These are phyloP conservation scores for Zootoca vivipara DNA, from an alignment of 2,113 vertebrate genomes.

Conservation along the genomic window DNA sequence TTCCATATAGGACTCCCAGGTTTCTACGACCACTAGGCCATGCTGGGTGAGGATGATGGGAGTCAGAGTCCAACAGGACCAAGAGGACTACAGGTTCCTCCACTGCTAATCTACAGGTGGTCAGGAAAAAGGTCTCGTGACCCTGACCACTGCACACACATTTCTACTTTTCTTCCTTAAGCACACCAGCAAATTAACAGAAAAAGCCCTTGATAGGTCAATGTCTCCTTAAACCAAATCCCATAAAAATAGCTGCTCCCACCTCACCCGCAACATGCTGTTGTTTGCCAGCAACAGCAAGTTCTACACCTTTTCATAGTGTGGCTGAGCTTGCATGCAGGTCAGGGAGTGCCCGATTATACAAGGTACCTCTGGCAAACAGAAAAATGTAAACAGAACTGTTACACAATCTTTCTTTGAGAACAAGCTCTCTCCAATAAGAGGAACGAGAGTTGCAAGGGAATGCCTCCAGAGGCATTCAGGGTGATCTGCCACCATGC, in stretches of 20 bases:
- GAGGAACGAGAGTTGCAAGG: neutral
- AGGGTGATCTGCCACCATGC: neutral
- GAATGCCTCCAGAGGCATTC: conserved; percentile 27
- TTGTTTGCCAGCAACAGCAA: conserved; percentile 15
- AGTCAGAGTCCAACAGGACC: neutral
- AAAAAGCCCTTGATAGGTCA: neutral
- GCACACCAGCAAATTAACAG: neutral
- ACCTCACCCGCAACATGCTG: neutral
- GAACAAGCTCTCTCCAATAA: conserved; percentile 38
- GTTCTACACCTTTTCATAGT: conserved; percentile 1
- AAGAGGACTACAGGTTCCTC: neutral
- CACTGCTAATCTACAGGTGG: neutral
- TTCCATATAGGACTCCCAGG: neutral
- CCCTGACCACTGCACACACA: neutral
- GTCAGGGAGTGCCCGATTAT: conserved; percentile 42
- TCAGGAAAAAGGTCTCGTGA: neutral
- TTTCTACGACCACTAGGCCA: neutral
- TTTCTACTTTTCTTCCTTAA: neutral
- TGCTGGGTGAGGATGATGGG: neutral
- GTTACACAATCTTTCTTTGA: conserved; percentile 35
- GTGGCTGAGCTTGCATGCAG: conserved; percentile 40
- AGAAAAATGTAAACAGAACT: conserved; percentile 47
- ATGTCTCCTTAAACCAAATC: neutral
- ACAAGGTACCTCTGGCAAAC: conserved; percentile 53
- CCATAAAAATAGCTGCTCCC: neutral